These are phyloP conservation scores for Eulemur rubriventer DNA, from an alignment of 2,797 vertebrate species.

Conservation along the genomic window DNA sequence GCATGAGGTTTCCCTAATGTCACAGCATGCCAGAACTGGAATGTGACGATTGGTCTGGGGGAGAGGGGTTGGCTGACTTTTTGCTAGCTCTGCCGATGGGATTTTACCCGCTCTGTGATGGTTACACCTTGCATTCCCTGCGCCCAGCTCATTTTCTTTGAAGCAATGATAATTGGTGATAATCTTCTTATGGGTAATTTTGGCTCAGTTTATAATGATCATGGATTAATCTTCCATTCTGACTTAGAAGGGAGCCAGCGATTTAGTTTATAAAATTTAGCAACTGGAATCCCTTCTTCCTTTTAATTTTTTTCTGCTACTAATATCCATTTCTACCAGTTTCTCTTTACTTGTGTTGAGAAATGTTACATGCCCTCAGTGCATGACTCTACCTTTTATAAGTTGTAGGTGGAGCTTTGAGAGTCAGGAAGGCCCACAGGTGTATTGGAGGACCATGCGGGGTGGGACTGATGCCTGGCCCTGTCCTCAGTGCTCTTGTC, in stretches of 20 bases:
- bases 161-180: conserved; percentile 39
- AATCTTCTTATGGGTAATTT: conserved; percentile 69
- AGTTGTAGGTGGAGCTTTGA: not conserved
- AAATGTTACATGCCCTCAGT: not conserved
- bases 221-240: conserved; percentile 38
- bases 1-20: not conserved
- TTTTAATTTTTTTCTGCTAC: conserved; percentile 1
- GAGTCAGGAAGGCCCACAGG: not conserved
- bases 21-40: not conserved
- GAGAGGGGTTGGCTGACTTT: not conserved
- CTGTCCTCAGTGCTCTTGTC: not conserved
- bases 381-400: not conserved
- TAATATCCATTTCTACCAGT: not conserved
- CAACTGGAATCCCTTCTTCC: not conserved
- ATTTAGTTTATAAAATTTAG: conserved; percentile 12
- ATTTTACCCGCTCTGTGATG: not conserved
- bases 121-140: not conserved
- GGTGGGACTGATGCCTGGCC: not conserved
- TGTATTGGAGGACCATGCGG: not conserved
- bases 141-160: conserved; percentile 8
- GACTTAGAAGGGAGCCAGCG: conserved; percentile 25
- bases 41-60: not conserved
- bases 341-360: not conserved
- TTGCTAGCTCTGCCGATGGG: not conserved
- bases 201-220: conserved; percentile 40